A percentile compares a stretch with the other conserved stretches of the same genome.
Conservation (phyloP, 1,140 invertebrate genomes). For the Rhysida immarginata region DNA sequence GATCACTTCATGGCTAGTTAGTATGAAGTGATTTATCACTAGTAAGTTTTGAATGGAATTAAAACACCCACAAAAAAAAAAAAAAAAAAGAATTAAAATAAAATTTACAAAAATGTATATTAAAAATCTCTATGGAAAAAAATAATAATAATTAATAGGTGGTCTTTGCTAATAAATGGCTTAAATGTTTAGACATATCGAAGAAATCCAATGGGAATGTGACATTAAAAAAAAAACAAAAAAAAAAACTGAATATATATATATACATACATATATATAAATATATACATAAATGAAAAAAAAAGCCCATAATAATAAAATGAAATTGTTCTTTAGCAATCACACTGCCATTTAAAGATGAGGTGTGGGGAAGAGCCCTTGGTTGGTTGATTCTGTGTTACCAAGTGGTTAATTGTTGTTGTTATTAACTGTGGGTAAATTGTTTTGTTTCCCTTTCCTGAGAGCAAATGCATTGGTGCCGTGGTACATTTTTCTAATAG, state of each 20-base stretch:
- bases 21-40: neutral
- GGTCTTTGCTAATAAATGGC: slow-evolving; percentile 1
- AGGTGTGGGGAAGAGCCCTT: neutral
- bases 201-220: neutral
- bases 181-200: slow-evolving; percentile 3
- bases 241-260: neutral
- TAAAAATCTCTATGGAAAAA: neutral
- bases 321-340: slow-evolving; percentile 8
- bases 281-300: no score
- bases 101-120: neutral
- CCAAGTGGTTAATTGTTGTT: neutral
- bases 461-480: neutral
- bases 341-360: slow-evolving; percentile 5
- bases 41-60: neutral
- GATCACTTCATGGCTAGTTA: slow-evolving; percentile 2
- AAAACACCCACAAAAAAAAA: neutral
- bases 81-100: neutral
- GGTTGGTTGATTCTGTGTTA: neutral
- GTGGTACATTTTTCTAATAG: neutral
- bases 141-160: neutral
- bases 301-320: no score
- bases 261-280: no score
- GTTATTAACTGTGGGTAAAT: slow-evolving; percentile 2
- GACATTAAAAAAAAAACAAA: neutral
- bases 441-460: neutral